Evolutionary conservation across 2,888 invertebrate species (phyloP).

Genomic region (Belgica antarctica): DNA sequence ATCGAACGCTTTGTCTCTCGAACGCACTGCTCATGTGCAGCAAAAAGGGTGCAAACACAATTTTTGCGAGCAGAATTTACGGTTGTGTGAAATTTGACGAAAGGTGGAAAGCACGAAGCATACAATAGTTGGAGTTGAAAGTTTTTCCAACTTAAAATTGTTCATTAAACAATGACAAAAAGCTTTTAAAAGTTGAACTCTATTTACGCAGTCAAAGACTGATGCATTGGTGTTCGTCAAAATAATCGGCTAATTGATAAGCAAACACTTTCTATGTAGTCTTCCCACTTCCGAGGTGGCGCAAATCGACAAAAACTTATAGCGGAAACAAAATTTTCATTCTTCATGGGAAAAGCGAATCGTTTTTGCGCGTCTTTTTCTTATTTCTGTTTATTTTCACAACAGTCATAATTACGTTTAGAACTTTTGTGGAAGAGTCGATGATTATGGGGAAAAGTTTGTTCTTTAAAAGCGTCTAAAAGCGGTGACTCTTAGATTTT

Average conservation of each 20-base stretch:
- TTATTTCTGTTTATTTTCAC: background rate
- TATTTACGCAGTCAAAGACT: background rate
- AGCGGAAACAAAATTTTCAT: constrained; percentile 18
- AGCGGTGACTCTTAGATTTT: too few species aligned
- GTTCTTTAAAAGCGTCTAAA: background rate
- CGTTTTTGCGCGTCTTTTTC: background rate
- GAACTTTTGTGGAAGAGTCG: constrained; percentile 1
- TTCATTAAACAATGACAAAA: background rate
- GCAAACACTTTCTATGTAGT: background rate
- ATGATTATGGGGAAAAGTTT: background rate
- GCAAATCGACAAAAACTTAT: background rate
- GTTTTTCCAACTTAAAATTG: background rate
- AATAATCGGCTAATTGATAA: background rate
- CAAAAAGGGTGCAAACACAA: background rate
- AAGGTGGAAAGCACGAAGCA: background rate
- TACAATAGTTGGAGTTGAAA: background rate
- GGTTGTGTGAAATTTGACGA: constrained; percentile 16
- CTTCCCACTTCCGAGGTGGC: background rate
- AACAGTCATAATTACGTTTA: background rate
- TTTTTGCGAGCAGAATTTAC: background rate
- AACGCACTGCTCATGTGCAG: constrained; percentile 20
- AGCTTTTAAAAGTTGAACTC: background rate
- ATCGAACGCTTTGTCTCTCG: background rate
- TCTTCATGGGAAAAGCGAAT: background rate
- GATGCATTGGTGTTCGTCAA: background rate